phyloP scores from a whole-genome alignment of 2,113 vertebrate genomes.

The Coptodon rendalli region DNA sequence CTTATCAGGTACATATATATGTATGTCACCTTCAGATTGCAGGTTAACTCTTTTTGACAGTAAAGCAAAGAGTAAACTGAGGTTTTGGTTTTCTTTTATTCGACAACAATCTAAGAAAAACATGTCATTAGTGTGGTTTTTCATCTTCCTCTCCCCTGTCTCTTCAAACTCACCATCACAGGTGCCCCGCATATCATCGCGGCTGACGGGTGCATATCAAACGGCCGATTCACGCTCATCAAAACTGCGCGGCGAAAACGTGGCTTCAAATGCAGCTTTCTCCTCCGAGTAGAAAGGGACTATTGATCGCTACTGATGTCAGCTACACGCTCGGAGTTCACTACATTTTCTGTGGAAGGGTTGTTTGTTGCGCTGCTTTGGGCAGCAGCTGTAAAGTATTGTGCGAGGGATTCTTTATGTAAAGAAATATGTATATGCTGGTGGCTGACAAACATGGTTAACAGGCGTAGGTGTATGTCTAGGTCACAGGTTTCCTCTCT shows the following conservation, averaged over 20 bases:
- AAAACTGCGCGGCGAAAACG: neutral
- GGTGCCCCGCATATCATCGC: neutral
- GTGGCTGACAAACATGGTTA: neutral
- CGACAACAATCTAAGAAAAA: neutral
- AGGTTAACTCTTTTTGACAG: neutral
- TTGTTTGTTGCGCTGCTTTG: neutral
- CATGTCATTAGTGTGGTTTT: constrained; percentile 6
- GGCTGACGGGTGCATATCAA: constrained; percentile 42
- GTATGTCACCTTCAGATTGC: neutral
- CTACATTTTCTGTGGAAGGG: neutral
- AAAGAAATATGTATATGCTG: neutral
- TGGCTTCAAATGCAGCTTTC: constrained; percentile 31
- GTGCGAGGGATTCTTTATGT: neutral
- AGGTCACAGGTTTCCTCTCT: neutral
- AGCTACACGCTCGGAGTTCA: neutral
- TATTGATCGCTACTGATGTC: constrained; percentile 32
- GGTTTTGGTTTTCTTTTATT: neutral
- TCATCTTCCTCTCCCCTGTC: constrained; percentile 14
- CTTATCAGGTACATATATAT: neutral
- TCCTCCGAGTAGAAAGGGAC: constrained; percentile 23
- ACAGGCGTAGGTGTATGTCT: neutral
- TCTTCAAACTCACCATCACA: constrained; percentile 13
- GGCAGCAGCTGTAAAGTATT: neutral
- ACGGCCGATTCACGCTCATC: constrained; percentile 21
- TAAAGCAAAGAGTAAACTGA: neutral